Evolutionary conservation across 2,113 vertebrate species (phyloP).

Genomic region (Crotalus helleri): DNA sequence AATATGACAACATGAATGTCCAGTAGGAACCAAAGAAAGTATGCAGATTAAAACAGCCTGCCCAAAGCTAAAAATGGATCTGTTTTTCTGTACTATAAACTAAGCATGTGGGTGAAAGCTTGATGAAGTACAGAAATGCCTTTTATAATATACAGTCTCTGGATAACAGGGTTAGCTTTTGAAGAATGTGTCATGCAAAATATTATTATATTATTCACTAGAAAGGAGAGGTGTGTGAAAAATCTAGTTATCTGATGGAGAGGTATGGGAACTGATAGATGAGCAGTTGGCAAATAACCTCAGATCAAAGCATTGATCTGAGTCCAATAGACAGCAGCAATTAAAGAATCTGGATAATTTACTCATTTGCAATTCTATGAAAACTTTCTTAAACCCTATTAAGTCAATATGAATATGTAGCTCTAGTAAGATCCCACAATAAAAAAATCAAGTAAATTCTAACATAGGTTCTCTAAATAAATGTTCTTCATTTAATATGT

Average conservation of each 20-base stretch:
- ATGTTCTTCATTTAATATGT: neutral
- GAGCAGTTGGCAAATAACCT: neutral
- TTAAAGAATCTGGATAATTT: neutral
- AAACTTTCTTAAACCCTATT: neutral
- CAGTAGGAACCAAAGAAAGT: conserved; percentile 17
- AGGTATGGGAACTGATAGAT: neutral
- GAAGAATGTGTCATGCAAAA: neutral
- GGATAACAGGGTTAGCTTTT: neutral
- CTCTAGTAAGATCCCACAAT: neutral
- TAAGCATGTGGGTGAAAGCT: neutral
- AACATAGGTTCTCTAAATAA: neutral
- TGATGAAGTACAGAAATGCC: conserved; percentile 7
- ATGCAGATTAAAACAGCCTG: conserved; percentile 2
- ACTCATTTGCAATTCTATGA: neutral
- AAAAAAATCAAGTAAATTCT: neutral
- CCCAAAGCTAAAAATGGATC: neutral
- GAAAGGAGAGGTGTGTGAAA: neutral
- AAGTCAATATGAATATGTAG: neutral
- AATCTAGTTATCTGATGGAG: neutral
- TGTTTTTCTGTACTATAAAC: neutral
- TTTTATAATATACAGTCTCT: neutral
- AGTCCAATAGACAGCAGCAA: neutral
- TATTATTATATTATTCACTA: neutral
- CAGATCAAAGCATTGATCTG: neutral
- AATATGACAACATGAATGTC: neutral